Evolutionary conservation across 2,113 vertebrate species (phyloP).

Genomic region (Triplophysa siluroides): DNA sequence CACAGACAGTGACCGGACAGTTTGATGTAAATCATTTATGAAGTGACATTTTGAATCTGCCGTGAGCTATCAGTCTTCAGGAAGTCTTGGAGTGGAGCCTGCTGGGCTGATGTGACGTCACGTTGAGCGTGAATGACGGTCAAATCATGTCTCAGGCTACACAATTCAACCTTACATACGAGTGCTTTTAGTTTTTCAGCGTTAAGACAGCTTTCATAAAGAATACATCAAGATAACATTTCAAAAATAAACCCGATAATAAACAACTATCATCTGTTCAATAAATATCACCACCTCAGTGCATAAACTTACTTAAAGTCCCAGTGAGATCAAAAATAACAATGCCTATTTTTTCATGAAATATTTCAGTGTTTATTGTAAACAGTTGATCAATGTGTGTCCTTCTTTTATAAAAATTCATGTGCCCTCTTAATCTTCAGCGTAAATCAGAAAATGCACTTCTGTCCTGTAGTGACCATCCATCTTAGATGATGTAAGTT

Average conservation of each 20-base stretch:
- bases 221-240: no score
- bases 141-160: slow-evolving; percentile 21
- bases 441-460: no score
- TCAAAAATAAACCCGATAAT: no score
- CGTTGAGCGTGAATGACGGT: not conserved
- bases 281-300: no score
- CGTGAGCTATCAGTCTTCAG: slow-evolving; percentile 52
- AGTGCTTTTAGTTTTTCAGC: not conserved
- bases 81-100: slow-evolving; percentile 43
- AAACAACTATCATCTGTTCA: no score
- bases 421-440: not conserved
- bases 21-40: slow-evolving; percentile 61
- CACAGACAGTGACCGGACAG: slow-evolving; percentile 39
- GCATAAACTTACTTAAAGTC: no score
- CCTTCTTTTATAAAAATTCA: not conserved
- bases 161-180: not conserved
- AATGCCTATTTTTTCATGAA: no score
- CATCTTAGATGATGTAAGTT: no score
- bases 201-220: not conserved
- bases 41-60: slow-evolving; percentile 61
- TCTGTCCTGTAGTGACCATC: no score
- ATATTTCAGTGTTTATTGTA: no score
- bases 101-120: slow-evolving; percentile 25
- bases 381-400: no score
- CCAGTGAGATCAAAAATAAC: no score